Evolutionary conservation across 2,797 vertebrate genomes (phyloP).

Genomic region (Pseudopleuronectes americanus): DNA sequence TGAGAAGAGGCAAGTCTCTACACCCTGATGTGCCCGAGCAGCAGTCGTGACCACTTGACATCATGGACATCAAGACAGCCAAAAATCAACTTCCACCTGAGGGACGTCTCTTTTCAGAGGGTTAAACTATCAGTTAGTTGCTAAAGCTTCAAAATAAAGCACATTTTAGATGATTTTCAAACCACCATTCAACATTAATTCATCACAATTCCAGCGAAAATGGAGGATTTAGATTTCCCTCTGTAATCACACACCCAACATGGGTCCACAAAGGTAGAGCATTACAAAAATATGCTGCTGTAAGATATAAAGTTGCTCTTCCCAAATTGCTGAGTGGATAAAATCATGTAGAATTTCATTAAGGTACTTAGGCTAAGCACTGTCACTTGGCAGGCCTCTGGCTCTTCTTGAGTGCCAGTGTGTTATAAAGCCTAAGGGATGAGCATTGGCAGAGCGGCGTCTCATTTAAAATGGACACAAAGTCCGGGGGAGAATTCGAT

Average conservation of each 20-base stretch:
- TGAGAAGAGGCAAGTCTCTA: too few relatives aligned
- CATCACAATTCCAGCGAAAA: background rate
- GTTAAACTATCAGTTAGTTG: too few relatives aligned
- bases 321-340: conserved; percentile 74
- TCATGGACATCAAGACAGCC: too few relatives aligned
- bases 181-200: conserved; percentile 8
- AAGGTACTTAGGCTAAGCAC: conserved; percentile 72
- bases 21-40: too few relatives aligned
- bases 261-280: conserved; percentile 27
- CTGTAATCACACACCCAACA: conserved; percentile 14
- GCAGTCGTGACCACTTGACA: too few relatives aligned
- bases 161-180: conserved; percentile 4
- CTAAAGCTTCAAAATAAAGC: too few relatives aligned
- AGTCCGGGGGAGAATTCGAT: conserved; percentile 16
- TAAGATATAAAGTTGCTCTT: conserved; percentile 67
- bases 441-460: conserved; percentile 37
- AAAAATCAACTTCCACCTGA: too few relatives aligned
- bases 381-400: conserved; percentile 70
- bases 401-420: conserved; percentile 60
- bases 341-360: conserved; percentile 76
- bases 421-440: conserved; percentile 62
- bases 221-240: background rate
- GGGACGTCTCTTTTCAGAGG: too few relatives aligned
- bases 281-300: conserved; percentile 63
- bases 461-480: conserved; percentile 50